Evolutionary conservation across 2,888 invertebrate species (phyloP).

Genomic region (Ernsta delagoae): DNA sequence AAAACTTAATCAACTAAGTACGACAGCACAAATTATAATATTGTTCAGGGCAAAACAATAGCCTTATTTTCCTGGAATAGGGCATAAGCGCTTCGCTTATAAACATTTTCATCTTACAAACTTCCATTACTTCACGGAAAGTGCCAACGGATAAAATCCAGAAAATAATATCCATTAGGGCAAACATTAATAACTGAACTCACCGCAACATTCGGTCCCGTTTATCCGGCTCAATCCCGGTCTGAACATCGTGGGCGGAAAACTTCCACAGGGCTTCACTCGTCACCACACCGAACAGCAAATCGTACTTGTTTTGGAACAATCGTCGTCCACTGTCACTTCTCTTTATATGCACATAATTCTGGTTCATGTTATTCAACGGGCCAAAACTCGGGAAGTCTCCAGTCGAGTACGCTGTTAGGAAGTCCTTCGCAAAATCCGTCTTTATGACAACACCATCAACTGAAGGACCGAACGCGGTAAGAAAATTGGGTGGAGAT

Average conservation of each 20-base stretch:
- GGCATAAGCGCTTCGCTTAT: not conserved
- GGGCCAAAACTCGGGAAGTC: conserved; percentile 87
- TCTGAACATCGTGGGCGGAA: conserved; percentile 91
- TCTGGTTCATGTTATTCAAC: conserved; percentile 81
- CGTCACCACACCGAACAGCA: conserved; percentile 96
- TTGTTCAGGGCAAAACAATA: not conserved
- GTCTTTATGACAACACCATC: conserved; percentile 97
- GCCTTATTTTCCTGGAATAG: not conserved
- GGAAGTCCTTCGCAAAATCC: conserved; percentile 92
- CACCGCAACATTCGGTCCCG: conserved; percentile 91
- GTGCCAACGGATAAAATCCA: not conserved
- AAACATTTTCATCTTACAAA: not conserved
- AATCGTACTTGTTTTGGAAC: conserved; percentile 89
- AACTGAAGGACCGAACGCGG: conserved; percentile 96
- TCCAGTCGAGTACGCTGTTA: conserved; percentile 88
- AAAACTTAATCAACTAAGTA: too few species aligned
- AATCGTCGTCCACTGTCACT: conserved; percentile 86
- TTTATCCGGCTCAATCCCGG: conserved; percentile 94
- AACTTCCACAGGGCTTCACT: conserved; percentile 97
- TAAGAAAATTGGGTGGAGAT: conserved; percentile 92
- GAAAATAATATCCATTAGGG: not conserved
- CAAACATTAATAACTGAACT: conserved; percentile 31
- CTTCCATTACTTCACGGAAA: not conserved
- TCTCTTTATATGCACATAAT: conserved; percentile 85
- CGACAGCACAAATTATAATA: too few species aligned